Evolutionary conservation across 2,888 invertebrate genomes (phyloP).

Genomic region (Acronicta aceris): DNA sequence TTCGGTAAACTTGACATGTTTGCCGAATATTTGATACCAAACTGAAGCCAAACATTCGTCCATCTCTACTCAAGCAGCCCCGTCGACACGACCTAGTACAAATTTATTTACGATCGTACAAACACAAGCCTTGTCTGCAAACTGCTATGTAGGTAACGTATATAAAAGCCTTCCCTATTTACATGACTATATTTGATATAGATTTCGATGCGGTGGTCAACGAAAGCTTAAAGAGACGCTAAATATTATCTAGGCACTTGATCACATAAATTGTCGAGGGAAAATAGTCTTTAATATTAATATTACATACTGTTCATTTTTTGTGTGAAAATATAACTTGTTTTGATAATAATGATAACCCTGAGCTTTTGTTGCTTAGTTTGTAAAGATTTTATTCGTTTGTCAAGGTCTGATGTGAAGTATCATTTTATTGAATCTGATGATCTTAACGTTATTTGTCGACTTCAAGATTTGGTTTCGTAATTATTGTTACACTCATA

Average conservation of each 20-base stretch:
- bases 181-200: slow-evolving; percentile 15
- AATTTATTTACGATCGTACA: slow-evolving; percentile 54
- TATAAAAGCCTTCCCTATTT: slow-evolving; percentile 31
- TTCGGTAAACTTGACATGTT: not conserved
- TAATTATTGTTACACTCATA: too few species aligned
- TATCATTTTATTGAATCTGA: not conserved
- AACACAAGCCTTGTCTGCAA: slow-evolving; percentile 36
- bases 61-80: slow-evolving; percentile 10
- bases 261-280: not conserved
- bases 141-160: slow-evolving; percentile 4
- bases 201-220: slow-evolving; percentile 21
- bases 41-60: not conserved
- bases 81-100: slow-evolving; percentile 38
- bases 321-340: not conserved
- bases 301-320: not conserved
- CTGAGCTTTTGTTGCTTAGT: not conserved
- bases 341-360: not conserved
- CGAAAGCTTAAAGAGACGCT: not conserved
- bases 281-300: not conserved
- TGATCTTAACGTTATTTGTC: not conserved
- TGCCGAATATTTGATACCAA: slow-evolving; percentile 2
- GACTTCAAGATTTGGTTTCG: not conserved
- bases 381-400: not conserved
- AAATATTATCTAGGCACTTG: slow-evolving; percentile 19
- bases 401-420: not conserved